Percentiles rank a stretch among this genome's conserved stretches.
Evolutionary conservation across 1,140 invertebrate species (phyloP).

Genomic region (Colletes gigas): DNA sequence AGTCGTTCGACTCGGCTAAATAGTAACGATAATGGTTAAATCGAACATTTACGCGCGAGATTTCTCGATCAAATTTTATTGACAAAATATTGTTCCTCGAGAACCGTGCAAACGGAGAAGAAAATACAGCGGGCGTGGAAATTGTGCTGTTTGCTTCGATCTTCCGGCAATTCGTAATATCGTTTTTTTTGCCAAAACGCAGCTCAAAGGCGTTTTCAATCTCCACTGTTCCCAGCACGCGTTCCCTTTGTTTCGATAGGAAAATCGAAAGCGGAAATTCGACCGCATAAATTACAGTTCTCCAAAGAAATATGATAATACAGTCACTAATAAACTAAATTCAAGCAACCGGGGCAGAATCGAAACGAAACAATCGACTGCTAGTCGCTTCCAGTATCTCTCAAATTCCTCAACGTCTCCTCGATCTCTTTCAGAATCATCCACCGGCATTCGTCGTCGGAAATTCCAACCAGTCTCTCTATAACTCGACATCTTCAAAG

Average conservation of each 20-base stretch:
- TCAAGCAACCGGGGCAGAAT: not conserved
- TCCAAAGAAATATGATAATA: too few species aligned
- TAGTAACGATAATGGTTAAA: too few species aligned
- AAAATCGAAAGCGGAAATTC: too few species aligned
- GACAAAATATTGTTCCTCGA: too few species aligned
- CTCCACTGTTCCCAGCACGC: too few species aligned
- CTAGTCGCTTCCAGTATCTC: not conserved
- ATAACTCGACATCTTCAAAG: not conserved
- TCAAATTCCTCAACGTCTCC: not conserved
- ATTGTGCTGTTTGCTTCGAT: not conserved
- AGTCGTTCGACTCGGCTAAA: too few species aligned
- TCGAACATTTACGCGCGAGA: too few species aligned
- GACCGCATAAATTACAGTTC: too few species aligned
- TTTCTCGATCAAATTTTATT: too few species aligned
- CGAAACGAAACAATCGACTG: slow-evolving; percentile 2
- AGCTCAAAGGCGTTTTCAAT: slow-evolving; percentile 11
- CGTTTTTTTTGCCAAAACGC: slow-evolving; percentile 8
- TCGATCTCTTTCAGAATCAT: not conserved
- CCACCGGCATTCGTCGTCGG: slow-evolving; percentile 12
- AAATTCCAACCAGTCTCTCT: slow-evolving; percentile 4
- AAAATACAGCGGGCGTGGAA: too few species aligned
- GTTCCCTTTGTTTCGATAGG: too few species aligned
- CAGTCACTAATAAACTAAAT: not conserved
- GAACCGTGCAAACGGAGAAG: not conserved
- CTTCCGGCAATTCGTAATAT: not conserved